phyloP scores from a whole-genome alignment of 2,797 vertebrate species.

The Coluber constrictor region DNA sequence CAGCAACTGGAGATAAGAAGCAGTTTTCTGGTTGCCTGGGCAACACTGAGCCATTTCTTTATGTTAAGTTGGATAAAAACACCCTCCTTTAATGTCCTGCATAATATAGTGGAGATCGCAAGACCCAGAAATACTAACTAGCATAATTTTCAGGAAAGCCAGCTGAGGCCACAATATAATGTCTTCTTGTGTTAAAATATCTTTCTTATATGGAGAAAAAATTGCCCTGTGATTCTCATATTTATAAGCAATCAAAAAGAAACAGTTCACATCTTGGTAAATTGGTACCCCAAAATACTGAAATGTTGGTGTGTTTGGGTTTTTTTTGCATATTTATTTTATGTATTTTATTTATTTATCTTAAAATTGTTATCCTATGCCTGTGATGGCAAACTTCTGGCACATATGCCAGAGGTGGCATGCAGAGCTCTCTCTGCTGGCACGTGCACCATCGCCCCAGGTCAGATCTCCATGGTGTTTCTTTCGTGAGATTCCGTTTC shows the following conservation, averaged over 20 bases:
- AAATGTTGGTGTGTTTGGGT: not conserved
- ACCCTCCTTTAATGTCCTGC: not conserved
- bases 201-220: not conserved
- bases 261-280: not conserved
- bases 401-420: no score
- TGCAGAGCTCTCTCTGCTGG: no score
- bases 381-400: no score
- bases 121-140: not conserved
- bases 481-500: no score
- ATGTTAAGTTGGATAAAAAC: not conserved
- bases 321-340: not conserved
- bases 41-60: not conserved
- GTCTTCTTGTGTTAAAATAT: not conserved
- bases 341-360: not conserved
- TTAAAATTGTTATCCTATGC: not conserved
- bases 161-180: not conserved
- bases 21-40: not conserved
- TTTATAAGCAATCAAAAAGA: not conserved
- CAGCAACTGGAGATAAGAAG: not conserved
- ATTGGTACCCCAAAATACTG: not conserved
- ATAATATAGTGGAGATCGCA: not conserved
- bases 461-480: no score
- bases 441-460: no score
- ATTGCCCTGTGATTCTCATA: not conserved
- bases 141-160: not conserved